phyloP scores from a whole-genome alignment of 1,140 invertebrate genomes.

The Antheraea pernyi region DNA sequence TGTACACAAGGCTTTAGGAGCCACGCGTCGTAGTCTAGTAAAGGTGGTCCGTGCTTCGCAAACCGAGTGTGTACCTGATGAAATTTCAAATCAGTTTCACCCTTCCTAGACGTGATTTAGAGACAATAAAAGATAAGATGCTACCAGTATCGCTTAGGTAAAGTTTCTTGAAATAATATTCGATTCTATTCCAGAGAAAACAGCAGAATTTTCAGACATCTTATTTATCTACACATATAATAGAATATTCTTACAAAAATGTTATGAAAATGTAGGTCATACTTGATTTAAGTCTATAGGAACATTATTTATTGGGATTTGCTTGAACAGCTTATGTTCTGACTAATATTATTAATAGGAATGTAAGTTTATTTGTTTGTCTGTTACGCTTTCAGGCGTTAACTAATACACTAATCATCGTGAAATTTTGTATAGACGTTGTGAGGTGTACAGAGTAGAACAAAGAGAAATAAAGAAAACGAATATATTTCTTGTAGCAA shows the following conservation, averaged over 20 bases:
- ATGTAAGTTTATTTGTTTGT: too few species aligned
- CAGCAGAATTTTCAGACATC: neutral
- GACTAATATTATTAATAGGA: too few species aligned
- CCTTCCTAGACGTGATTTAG: constrained; percentile 13
- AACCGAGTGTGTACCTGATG: constrained; percentile 31
- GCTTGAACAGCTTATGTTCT: too few species aligned
- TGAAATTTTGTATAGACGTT: too few species aligned
- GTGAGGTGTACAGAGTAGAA: too few species aligned
- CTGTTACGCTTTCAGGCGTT: too few species aligned
- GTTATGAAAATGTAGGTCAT: neutral
- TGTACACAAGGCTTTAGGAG: neutral
- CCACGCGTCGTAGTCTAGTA: constrained; percentile 5
- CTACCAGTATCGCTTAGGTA: neutral
- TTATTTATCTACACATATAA: neutral
- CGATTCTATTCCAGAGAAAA: neutral
- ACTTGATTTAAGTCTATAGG: neutral
- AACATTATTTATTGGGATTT: too few species aligned
- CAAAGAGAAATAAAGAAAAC: too few species aligned
- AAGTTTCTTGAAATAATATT: neutral
- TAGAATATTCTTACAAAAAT: neutral
- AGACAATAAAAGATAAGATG: constrained; percentile 7
- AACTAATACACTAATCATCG: too few species aligned
- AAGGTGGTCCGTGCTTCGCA: constrained; percentile 14
- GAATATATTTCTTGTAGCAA: too few species aligned
- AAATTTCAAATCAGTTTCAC: constrained; percentile 40